Evolutionary conservation across 1,140 invertebrate species (phyloP).

Genomic region (Eupristina koningsbergeri): DNA sequence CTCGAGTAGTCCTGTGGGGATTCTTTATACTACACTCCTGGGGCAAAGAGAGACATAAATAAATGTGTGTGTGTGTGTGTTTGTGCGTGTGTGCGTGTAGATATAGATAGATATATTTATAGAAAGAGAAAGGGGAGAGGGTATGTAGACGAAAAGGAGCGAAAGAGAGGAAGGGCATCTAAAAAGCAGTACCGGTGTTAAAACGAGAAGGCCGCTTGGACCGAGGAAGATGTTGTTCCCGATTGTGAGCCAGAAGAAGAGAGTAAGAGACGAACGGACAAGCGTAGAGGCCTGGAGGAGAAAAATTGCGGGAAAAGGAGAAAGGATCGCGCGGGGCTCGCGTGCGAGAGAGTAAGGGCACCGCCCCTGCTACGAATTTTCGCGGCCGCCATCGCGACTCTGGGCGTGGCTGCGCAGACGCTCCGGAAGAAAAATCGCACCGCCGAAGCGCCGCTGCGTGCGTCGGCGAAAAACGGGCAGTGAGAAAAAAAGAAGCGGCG

Average conservation of each 20-base stretch:
- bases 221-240: neutral
- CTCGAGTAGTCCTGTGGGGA: neutral
- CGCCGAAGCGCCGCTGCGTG: conserved; percentile 2
- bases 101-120: neutral
- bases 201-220: neutral
- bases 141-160: neutral
- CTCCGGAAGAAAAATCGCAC: conserved; percentile 54
- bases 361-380: conserved; percentile 64
- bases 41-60: neutral
- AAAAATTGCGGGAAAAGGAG: conserved; percentile 43
- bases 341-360: conserved; percentile 54
- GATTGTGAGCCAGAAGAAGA: neutral
- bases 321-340: neutral
- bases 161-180: conserved; percentile 1
- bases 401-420: conserved; percentile 71
- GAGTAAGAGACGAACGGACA: conserved; percentile 24
- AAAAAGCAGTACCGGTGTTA: neutral
- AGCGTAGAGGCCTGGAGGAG: neutral
- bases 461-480: conserved; percentile 43
- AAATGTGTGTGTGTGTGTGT: too few species aligned
- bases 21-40: conserved; percentile 44
- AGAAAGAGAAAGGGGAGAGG: neutral
- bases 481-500: conserved; percentile 52
- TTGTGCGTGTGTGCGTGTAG: too few species aligned
- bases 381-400: conserved; percentile 66